Evolutionary conservation across 2,797 vertebrate species (phyloP).

Genomic region (Brachyalestes nurse): DNA sequence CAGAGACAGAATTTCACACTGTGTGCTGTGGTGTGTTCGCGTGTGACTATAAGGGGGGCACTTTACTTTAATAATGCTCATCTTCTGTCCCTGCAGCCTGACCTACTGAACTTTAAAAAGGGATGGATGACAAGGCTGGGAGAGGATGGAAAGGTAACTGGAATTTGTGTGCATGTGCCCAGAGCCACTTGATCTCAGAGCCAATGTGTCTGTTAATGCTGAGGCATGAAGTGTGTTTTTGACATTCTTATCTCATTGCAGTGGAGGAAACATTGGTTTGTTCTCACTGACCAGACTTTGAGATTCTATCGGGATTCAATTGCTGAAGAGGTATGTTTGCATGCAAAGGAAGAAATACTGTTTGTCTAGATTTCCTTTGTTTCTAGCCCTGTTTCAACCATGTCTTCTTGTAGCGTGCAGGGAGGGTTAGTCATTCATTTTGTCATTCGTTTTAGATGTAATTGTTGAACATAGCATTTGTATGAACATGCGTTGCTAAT

Average conservation of each 20-base stretch:
- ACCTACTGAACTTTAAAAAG: conserved; percentile 89
- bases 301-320: conserved; percentile 86
- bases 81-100: conserved; percentile 75
- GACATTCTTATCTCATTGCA: conserved; percentile 59
- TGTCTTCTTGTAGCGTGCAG: background rate
- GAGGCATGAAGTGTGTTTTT: background rate
- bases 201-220: background rate
- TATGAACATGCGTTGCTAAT: too few relatives aligned
- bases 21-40: too few relatives aligned
- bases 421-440: background rate
- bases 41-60: too few relatives aligned
- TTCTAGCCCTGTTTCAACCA: background rate
- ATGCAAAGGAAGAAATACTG: background rate
- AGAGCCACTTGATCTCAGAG: background rate
- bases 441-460: background rate
- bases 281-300: conserved; percentile 86
- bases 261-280: conserved; percentile 95
- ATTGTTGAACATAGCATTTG: too few relatives aligned
- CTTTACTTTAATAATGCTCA: background rate
- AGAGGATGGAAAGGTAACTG: conserved; percentile 84
- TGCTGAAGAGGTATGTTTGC: conserved; percentile 83
- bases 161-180: background rate
- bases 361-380: background rate
- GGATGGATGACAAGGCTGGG: conserved; percentile 88
- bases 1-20: too few relatives aligned